Percentiles rank a stretch among this genome's conserved stretches.
These are phyloP conservation scores for Oncorhynchus keta DNA, from an alignment of 2,113 vertebrate species.

Conservation along the genomic window DNA sequence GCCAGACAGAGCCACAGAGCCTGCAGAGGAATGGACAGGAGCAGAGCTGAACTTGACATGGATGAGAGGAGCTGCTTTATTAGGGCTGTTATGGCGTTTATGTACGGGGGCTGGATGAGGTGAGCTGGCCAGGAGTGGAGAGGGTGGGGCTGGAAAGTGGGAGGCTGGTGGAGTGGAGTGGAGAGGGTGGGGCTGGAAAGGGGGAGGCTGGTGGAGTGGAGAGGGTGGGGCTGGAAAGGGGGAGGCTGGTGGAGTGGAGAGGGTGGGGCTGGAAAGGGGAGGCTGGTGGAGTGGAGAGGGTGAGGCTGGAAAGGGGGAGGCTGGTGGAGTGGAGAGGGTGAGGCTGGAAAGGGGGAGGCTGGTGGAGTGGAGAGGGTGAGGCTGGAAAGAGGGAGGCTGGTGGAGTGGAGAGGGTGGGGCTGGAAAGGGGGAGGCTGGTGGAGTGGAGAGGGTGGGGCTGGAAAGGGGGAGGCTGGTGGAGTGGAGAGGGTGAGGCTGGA, in stretches of 20 bases:
- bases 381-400: constrained; percentile 13
- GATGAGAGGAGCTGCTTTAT: constrained; percentile 29
- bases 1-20: constrained; percentile 45
- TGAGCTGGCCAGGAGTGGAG: too few species aligned
- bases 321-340: constrained; percentile 4
- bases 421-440: constrained; percentile 23
- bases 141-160: constrained; percentile 16
- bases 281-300: constrained; percentile 3
- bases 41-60: constrained; percentile 19
- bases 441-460: background rate
- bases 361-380: constrained; percentile 6
- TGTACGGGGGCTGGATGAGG: background rate
- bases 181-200: constrained; percentile 13
- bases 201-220: constrained; percentile 30
- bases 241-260: too few species aligned
- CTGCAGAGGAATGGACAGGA: constrained; percentile 32
- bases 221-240: too few species aligned
- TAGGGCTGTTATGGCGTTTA: background rate
- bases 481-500: background rate
- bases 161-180: constrained; percentile 46
- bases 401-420: constrained; percentile 11
- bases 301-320: constrained; percentile 18
- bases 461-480: constrained; percentile 21
- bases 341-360: constrained; percentile 16
- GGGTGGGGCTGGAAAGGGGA: too few species aligned